These are phyloP conservation scores for Notiomystis cincta DNA, from an alignment of 2,113 vertebrate species.

Conservation along the genomic window DNA sequence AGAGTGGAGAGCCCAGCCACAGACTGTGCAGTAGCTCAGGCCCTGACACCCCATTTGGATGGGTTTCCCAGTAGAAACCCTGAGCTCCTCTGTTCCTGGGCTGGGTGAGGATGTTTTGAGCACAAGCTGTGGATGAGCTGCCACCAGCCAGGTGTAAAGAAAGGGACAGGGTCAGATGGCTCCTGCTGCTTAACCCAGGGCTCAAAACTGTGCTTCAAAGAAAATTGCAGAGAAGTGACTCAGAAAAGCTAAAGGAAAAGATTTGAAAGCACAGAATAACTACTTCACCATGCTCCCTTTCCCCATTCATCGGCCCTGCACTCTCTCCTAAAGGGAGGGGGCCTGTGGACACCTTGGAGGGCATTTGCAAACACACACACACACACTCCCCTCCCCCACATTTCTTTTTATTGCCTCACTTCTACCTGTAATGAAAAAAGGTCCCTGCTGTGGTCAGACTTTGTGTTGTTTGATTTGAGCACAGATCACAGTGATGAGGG, in stretches of 20 bases:
- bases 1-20: background rate
- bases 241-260: background rate
- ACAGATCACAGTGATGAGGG: background rate
- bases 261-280: background rate
- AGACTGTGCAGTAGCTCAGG: background rate
- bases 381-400: background rate
- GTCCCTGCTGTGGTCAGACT: background rate
- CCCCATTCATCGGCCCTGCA: background rate
- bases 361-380: background rate
- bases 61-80: background rate
- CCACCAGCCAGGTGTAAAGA: background rate
- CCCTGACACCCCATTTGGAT: background rate
- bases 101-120: background rate
- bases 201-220: background rate
- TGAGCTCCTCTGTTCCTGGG: background rate
- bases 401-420: constrained; percentile 5
- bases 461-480: constrained; percentile 25
- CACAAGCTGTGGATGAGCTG: background rate
- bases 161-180: background rate
- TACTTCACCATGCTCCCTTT: background rate
- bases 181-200: background rate
- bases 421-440: constrained; percentile 26
- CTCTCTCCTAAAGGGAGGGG: background rate
- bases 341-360: background rate
- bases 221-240: background rate